phyloP scores from a whole-genome alignment of 2,797 vertebrate genomes.

The Staurois parvus region DNA sequence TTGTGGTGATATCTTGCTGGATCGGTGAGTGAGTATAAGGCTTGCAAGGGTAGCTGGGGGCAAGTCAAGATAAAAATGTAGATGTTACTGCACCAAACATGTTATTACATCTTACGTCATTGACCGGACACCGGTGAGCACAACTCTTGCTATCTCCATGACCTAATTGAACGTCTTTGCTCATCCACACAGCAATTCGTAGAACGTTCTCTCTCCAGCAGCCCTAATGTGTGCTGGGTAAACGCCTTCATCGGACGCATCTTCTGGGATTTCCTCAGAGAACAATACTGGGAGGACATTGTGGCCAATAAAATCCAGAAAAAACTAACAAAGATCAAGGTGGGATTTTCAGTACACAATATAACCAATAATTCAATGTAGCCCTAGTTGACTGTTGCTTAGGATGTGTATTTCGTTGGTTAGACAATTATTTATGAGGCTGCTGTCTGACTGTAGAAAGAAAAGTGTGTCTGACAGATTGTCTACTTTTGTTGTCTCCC shows the following conservation, averaged over 20 bases:
- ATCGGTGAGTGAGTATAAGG: too few species aligned
- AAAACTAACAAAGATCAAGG: conserved; percentile 91
- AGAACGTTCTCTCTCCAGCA: background rate
- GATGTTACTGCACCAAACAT: too few species aligned
- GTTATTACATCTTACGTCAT: background rate
- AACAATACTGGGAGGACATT: conserved; percentile 83
- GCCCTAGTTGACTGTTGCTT: background rate
- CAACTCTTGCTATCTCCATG: background rate
- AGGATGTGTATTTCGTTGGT: background rate
- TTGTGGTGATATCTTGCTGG: too few species aligned
- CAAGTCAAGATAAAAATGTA: too few species aligned
- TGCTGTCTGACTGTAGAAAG: background rate
- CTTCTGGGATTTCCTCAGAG: conserved; percentile 89
- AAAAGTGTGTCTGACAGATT: background rate
- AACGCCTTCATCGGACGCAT: conserved; percentile 82
- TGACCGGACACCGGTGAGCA: background rate
- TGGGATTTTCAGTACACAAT: conserved; percentile 65
- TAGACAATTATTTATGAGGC: background rate
- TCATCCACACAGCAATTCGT: background rate
- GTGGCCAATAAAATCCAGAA: conserved; percentile 89
- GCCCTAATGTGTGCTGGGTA: conserved; percentile 25
- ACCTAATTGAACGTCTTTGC: background rate
- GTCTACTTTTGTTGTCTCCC: conserved; percentile 27
- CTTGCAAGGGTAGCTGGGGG: too few species aligned
- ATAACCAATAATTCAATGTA: background rate